phyloP scores from a whole-genome alignment of 1,140 invertebrate species.

The Propsilocerus akamusi region DNA sequence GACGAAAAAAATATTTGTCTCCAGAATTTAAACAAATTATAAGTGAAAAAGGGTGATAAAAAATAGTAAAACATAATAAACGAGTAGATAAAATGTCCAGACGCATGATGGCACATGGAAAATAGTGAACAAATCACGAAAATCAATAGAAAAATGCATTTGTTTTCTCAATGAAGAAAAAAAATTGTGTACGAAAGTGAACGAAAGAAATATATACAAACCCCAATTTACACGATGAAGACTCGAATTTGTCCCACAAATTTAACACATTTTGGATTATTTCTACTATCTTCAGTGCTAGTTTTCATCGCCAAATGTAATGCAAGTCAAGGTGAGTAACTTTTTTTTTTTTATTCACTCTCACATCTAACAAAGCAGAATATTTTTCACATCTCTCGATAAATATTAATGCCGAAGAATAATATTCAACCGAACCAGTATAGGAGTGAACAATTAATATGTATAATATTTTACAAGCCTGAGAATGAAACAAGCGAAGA shows the following conservation, averaged over 20 bases:
- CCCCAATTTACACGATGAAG: neutral
- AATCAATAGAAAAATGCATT: neutral
- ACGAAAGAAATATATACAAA: neutral
- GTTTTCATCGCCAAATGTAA: neutral
- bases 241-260: neutral
- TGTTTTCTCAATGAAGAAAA: neutral
- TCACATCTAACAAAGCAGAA: too few relatives aligned
- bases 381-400: too few relatives aligned
- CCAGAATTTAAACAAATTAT: neutral
- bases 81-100: neutral
- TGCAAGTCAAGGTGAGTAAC: conserved; percentile 1
- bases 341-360: too few relatives aligned
- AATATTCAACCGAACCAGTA: too few relatives aligned
- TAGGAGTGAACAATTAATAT: too few relatives aligned
- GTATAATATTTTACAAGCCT: too few relatives aligned
- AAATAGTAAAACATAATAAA: neutral
- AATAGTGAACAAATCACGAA: neutral
- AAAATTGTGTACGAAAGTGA: neutral
- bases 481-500: neutral
- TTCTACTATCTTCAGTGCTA: neutral
- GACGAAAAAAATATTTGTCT: neutral
- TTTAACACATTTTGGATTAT: neutral
- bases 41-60: neutral
- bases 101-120: too few relatives aligned
- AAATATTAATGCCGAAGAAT: too few relatives aligned